phyloP scores from a whole-genome alignment of 2,888 invertebrate genomes.

The Criorhina ranunculi region DNA sequence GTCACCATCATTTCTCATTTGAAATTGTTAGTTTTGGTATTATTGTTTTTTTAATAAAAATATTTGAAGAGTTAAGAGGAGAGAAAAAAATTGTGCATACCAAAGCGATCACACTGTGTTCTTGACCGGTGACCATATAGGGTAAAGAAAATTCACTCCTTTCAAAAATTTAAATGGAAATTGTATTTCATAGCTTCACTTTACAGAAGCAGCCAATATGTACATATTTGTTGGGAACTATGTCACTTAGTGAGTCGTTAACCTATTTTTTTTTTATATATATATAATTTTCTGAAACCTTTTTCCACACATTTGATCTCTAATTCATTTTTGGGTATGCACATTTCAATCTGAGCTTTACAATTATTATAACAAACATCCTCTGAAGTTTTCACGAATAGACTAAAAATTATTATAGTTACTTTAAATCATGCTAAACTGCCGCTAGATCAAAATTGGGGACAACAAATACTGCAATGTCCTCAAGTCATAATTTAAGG shows the following conservation, averaged over 20 bases:
- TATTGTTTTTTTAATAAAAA: conserved; percentile 29
- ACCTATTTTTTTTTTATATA: no score
- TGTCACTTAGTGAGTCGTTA: neutral
- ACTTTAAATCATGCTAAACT: no score
- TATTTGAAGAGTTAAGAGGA: conserved; percentile 25
- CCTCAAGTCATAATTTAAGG: no score
- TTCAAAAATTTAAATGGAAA: conserved; percentile 31
- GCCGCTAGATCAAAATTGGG: no score
- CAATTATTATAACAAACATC: no score
- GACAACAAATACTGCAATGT: no score
- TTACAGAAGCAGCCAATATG: conserved; percentile 7
- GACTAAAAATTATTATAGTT: no score
- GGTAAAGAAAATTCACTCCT: conserved; percentile 34
- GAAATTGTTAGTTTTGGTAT: conserved; percentile 46
- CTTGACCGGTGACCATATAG: conserved; percentile 49
- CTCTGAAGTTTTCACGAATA: no score
- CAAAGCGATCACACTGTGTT: conserved; percentile 40
- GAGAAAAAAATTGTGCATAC: conserved; percentile 38
- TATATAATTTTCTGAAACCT: no score
- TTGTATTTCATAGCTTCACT: conserved; percentile 40
- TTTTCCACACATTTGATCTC: no score
- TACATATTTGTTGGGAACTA: neutral
- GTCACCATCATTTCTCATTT: conserved; percentile 49
- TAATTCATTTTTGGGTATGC: no score
- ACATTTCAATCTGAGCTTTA: no score